phyloP scores from a whole-genome alignment of 2,888 invertebrate species.

The Calameuta filiformis region DNA sequence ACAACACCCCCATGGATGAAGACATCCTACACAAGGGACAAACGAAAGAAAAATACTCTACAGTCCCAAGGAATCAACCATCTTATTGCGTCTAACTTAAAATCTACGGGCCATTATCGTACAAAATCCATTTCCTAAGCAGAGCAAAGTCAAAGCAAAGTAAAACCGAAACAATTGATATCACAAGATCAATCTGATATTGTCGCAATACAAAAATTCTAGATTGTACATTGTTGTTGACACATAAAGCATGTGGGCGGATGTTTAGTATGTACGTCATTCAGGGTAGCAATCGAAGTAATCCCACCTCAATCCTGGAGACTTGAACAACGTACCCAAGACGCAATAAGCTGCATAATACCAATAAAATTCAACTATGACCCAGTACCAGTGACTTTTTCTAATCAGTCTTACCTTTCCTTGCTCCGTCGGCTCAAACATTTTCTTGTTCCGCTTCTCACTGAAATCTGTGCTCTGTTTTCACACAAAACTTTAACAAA shows the following conservation, averaged over 20 bases:
- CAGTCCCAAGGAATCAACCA: background rate
- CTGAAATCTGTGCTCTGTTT: background rate
- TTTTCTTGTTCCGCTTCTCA: constrained; percentile 24
- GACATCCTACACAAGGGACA: constrained; percentile 70
- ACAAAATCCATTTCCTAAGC: background rate
- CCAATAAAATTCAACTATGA: background rate
- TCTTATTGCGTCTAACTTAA: background rate
- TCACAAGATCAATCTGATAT: background rate
- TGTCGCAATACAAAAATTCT: background rate
- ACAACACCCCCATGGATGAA: constrained; percentile 86
- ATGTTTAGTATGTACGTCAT: background rate
- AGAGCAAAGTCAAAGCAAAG: background rate
- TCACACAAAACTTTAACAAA: background rate
- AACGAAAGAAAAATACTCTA: background rate
- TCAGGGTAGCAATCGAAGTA: background rate
- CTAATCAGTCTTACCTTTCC: constrained; percentile 50
- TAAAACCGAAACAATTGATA: background rate
- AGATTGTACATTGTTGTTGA: constrained; percentile 12
- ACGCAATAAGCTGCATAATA: background rate
- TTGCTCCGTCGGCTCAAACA: constrained; percentile 60
- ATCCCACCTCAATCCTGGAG: background rate
- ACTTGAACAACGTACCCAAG: background rate
- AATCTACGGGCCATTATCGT: background rate
- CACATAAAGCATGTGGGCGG: constrained; percentile 22
- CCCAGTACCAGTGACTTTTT: background rate